Evolutionary conservation across 2,113 vertebrate species (phyloP).

Genomic region (Fregetta grallaria): DNA sequence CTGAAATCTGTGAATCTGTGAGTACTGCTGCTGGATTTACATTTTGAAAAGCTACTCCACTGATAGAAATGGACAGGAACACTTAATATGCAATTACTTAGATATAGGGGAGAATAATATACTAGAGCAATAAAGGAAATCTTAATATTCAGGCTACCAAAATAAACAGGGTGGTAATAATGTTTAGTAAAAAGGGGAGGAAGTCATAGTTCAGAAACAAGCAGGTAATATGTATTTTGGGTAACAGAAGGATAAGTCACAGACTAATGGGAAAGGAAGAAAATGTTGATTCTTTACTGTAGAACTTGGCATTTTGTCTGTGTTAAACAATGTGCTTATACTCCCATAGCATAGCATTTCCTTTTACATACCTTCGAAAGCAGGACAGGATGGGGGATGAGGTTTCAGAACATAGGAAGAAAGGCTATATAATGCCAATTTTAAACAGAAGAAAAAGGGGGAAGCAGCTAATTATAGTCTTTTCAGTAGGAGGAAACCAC

Average conservation of each 20-base stretch:
- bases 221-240: neutral
- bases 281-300: neutral
- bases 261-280: neutral
- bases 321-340: neutral
- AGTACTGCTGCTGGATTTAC: neutral
- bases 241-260: neutral
- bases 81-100: neutral
- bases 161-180: neutral
- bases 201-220: neutral
- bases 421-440: neutral
- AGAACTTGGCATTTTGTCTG: neutral
- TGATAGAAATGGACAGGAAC: neutral
- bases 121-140: neutral
- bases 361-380: neutral
- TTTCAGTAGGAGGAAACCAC: conserved; percentile 23
- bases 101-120: neutral
- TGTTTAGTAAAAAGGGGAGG: neutral
- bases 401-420: neutral
- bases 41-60: neutral
- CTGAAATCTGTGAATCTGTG: neutral
- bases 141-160: neutral
- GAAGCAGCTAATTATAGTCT: conserved; percentile 50
- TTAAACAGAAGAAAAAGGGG: neutral
- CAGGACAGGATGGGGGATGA: neutral
- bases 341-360: neutral